These are phyloP conservation scores for Chrysolina oricalcia DNA, from an alignment of 2,888 invertebrate species.

Conservation along the genomic window DNA sequence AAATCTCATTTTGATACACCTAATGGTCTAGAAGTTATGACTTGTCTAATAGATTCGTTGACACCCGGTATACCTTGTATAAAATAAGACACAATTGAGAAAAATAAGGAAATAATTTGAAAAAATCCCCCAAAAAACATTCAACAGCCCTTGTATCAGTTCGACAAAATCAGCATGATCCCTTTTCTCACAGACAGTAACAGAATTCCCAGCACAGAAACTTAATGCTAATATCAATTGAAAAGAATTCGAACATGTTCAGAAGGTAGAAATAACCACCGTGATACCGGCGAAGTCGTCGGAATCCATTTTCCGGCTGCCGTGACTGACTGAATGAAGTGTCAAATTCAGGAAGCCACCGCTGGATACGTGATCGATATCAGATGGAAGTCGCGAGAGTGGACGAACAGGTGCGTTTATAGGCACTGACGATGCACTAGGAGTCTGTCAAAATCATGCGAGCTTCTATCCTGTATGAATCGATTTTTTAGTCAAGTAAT, in stretches of 20 bases:
- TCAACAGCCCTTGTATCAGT: too few species aligned
- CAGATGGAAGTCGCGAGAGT: constrained; percentile 15
- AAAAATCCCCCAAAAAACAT: neutral
- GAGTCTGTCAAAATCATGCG: neutral
- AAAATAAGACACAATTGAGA: too few species aligned
- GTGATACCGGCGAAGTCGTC: constrained; percentile 26
- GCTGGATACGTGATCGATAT: constrained; percentile 39
- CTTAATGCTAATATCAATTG: constrained; percentile 32
- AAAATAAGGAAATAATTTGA: too few species aligned
- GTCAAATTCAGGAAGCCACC: constrained; percentile 41
- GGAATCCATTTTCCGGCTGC: constrained; percentile 38
- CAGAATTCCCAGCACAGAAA: constrained; percentile 1
- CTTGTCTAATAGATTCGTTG: too few species aligned
- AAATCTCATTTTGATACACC: too few species aligned
- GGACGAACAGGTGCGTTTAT: neutral
- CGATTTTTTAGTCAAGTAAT: too few species aligned
- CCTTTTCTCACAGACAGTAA: neutral
- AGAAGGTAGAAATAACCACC: constrained; percentile 36
- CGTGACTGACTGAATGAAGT: constrained; percentile 39
- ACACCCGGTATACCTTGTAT: too few species aligned
- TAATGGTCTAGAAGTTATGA: too few species aligned
- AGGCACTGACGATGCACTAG: neutral
- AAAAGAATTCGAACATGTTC: constrained; percentile 26
- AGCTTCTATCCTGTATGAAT: neutral
- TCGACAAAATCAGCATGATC: neutral